Conservation (phyloP, 2,888 invertebrate genomes). For the Drosophila rellima region DNA sequence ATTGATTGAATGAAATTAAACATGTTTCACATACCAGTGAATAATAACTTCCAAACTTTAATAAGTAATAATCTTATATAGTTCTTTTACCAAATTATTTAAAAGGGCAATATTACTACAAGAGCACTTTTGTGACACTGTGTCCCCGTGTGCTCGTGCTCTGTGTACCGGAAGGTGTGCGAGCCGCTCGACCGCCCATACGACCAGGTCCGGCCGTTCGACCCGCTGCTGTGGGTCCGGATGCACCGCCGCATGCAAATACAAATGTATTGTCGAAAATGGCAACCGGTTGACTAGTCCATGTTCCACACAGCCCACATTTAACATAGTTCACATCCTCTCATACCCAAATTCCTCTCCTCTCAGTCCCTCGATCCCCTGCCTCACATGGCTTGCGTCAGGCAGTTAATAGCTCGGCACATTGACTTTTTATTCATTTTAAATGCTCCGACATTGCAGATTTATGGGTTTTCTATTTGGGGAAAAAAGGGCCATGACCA, state of each 20-base stretch:
- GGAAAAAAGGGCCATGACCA: constrained; percentile 50
- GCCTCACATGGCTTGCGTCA: constrained; percentile 63
- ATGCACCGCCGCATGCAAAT: constrained; percentile 78
- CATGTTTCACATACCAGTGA: neutral
- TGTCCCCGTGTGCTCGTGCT: constrained; percentile 35
- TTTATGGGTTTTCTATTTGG: constrained; percentile 79
- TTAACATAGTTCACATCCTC: constrained; percentile 6
- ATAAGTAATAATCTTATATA: neutral
- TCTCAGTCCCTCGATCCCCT: constrained; percentile 9
- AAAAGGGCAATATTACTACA: neutral
- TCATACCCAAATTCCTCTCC: neutral
- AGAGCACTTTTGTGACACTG: constrained; percentile 25
- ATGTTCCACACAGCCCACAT: constrained; percentile 1
- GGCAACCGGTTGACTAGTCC: constrained; percentile 72
- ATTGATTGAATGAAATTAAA: neutral
- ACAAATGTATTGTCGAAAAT: constrained; percentile 81
- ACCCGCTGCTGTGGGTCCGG: constrained; percentile 67
- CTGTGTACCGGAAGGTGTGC: constrained; percentile 80
- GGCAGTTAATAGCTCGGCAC: constrained; percentile 83
- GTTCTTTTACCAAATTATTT: too few relatives aligned
- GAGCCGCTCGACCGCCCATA: constrained; percentile 67
- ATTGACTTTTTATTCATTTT: constrained; percentile 83
- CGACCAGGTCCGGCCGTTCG: constrained; percentile 37
- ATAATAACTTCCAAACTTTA: neutral
- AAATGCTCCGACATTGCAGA: constrained; percentile 81